phyloP scores from a whole-genome alignment of 2,797 vertebrate species.

The Cryptoblepharus egeriae region DNA sequence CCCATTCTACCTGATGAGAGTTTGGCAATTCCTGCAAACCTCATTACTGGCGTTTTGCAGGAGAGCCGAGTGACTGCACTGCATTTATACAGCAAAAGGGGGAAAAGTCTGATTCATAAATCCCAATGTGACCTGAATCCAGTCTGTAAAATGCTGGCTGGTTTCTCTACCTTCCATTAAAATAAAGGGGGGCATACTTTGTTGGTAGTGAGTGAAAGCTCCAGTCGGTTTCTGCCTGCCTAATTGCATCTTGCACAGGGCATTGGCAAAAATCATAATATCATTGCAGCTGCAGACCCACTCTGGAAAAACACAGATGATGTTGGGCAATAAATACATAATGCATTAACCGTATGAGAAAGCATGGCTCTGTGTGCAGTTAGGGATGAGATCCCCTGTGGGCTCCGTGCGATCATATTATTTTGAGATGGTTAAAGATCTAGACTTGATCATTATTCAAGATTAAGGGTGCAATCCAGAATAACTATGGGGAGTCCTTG shows the following conservation, averaged over 20 bases:
- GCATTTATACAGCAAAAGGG: slow-evolving; percentile 11
- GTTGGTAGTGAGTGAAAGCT: not conserved
- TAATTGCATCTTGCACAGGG: not conserved
- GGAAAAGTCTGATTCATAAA: slow-evolving; percentile 14
- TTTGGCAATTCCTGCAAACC: not conserved
- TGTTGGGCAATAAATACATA: not conserved
- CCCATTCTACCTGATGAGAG: not conserved
- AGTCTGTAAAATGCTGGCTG: not conserved
- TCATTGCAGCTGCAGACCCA: not conserved
- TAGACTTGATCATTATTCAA: too few relatives aligned
- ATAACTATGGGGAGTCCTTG: too few relatives aligned
- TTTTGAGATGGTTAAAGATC: too few relatives aligned
- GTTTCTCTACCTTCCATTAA: not conserved
- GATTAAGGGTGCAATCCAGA: too few relatives aligned
- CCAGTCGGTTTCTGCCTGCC: not conserved
- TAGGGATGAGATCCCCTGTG: too few relatives aligned
- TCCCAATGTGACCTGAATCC: not conserved
- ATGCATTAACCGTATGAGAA: not conserved
- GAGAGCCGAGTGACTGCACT: not conserved
- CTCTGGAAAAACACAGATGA: not conserved
- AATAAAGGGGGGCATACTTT: not conserved
- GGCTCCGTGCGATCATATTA: not conserved
- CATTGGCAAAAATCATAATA: not conserved
- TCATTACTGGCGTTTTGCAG: not conserved
- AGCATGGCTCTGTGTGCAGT: not conserved